phyloP scores from a whole-genome alignment of 2,888 invertebrate genomes.

The Alentia gelatinosa region DNA sequence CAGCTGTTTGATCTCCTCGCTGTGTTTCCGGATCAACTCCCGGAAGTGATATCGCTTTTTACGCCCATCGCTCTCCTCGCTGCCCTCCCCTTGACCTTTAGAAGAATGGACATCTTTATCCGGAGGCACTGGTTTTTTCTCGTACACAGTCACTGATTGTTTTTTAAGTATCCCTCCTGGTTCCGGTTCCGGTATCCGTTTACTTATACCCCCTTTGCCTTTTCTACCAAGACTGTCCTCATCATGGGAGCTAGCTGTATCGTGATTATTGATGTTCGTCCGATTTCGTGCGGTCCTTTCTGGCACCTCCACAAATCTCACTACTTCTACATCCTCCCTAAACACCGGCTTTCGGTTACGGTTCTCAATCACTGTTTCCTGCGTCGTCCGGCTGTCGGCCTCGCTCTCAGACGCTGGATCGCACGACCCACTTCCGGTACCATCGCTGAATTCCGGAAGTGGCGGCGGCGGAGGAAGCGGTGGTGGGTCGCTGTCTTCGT shows the following conservation, averaged over 20 bases:
- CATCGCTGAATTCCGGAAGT: not conserved
- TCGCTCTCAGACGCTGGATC: not conserved
- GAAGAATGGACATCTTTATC: not conserved
- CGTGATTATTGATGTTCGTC: not conserved
- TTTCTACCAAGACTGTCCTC: no score
- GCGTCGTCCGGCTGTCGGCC: not conserved
- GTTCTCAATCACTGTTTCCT: not conserved
- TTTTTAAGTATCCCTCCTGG: not conserved
- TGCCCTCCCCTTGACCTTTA: not conserved
- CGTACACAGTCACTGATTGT: not conserved
- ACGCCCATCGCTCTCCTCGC: not conserved
- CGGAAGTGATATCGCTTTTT: conserved; percentile 5
- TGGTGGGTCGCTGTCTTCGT: conserved; percentile 12
- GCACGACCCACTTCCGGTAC: not conserved
- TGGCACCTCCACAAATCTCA: no score
- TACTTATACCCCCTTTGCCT: not conserved
- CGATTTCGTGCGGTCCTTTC: no score
- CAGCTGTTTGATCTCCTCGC: not conserved
- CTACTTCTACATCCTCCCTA: not conserved
- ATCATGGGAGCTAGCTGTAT: not conserved
- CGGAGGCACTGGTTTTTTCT: not conserved
- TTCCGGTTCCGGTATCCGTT: not conserved
- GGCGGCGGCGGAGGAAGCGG: conserved; percentile 35
- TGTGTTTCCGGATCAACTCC: conserved; percentile 34
- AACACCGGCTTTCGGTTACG: not conserved